Evolutionary conservation across 2,113 vertebrate species (phyloP), one percentile per base, ranked within the genome.

Genomic region (Heloderma charlesbogerti): DNA sequence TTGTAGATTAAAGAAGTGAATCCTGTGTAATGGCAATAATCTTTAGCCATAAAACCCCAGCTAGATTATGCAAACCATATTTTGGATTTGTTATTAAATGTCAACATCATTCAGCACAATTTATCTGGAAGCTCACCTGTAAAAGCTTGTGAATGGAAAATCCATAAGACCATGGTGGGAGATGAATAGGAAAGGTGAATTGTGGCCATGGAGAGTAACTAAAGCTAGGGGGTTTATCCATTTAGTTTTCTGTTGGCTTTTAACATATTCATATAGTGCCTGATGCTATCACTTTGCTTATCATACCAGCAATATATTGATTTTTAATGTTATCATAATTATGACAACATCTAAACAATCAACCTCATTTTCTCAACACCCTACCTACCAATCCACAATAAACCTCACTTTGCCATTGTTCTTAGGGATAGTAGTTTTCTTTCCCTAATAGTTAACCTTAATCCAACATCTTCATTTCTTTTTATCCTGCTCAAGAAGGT

Each of bases 11-110:
- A 31, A 25, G 75, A 51, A 51, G 10, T 63, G 31, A 88, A 79
- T 88, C 63, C 20, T 80, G 12, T 25, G 34, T 51, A 69, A 80
- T 67, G 60, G 45, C 16, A 80, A n/a, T 54, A 67, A 57, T 29
- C 60, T 71, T 66, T 31, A 77, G 37, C 43, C 16, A 71, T 90
- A 77, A 90, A 86, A 22, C 40, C 15, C 25, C 16, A 29, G 34
- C 27, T 22, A 40, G 37, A 69, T 90, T 86, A 67, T 71, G 48
- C 57, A 86, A 90, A 90, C 66, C 16, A 31, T 57, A 43, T 86
- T 84, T 79, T 27, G 25, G 83, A 69, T 66, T 79, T 37, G 25
- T 40, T 51, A 8, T 37, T 54, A 79, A 71, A 34, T 86, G 57
- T 63, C 57, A 85, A 16, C 13, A 4, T 66, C 6, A 16, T 43